phyloP scores from a whole-genome alignment of 2,797 vertebrate genomes.

The Neopelma chrysocephalum region DNA sequence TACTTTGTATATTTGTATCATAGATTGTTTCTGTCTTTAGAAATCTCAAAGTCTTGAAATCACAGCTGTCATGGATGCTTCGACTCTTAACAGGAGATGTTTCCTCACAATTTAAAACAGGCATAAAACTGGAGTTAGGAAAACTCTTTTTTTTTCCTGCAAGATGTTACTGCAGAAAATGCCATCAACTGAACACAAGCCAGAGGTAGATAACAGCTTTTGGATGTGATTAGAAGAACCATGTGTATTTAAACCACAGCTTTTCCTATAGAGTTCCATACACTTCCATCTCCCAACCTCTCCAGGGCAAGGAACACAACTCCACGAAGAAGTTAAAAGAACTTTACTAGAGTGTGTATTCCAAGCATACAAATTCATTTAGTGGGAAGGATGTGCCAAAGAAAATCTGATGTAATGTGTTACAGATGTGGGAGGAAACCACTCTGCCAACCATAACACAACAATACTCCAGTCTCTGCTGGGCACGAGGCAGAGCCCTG shows the following conservation, averaged over 20 bases:
- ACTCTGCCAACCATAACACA: slow-evolving; percentile 43
- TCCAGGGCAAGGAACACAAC: not conserved
- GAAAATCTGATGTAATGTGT: slow-evolving; percentile 37
- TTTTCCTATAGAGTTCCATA: not conserved
- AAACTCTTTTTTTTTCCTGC: not conserved
- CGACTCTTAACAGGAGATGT: not conserved
- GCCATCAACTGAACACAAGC: not conserved
- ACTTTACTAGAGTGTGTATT: not conserved
- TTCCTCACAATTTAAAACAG: not conserved
- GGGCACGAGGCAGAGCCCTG: slow-evolving; percentile 14
- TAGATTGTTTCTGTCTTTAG: not conserved
- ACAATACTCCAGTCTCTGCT: not conserved
- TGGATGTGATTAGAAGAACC: not conserved
- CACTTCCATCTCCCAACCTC: not conserved
- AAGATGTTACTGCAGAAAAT: not conserved
- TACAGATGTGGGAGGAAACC: slow-evolving; percentile 56
- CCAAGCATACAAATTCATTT: slow-evolving; percentile 33
- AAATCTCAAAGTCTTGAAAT: not conserved
- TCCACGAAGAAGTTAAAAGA: slow-evolving; percentile 46
- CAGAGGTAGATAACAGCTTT: not conserved
- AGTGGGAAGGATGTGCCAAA: slow-evolving; percentile 34
- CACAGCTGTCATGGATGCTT: rapidly evolving
- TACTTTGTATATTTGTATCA: not conserved
- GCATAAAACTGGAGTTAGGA: not conserved
- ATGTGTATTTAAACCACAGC: not conserved